These are phyloP conservation scores for Hydropotes inermis DNA, from an alignment of 2,113 vertebrate genomes.

Conservation along the genomic window DNA sequence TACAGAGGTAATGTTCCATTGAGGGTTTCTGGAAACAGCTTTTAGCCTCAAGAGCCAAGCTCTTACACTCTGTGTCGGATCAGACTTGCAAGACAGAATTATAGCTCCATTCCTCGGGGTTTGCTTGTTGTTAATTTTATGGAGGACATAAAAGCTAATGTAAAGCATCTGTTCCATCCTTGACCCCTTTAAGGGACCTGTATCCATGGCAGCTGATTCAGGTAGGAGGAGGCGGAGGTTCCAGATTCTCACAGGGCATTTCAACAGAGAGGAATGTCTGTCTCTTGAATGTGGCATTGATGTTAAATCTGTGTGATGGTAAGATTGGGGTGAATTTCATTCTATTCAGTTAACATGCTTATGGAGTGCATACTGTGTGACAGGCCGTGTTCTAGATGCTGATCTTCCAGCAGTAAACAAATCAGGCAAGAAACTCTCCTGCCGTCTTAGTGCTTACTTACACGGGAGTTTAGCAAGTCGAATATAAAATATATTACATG, in stretches of 20 bases:
- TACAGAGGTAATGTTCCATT: constrained; percentile 53
- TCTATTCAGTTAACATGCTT: neutral
- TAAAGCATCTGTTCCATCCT: constrained; percentile 67
- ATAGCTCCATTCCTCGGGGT: constrained; percentile 57
- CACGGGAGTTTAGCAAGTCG: neutral
- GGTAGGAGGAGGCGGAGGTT: neutral
- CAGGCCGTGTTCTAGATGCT: neutral
- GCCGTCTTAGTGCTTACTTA: neutral
- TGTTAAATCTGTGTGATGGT: neutral
- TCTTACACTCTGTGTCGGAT: constrained; percentile 44
- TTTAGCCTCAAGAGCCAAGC: constrained; percentile 62
- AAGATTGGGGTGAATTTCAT: neutral
- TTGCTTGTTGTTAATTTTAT: constrained; percentile 75
- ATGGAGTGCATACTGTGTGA: neutral
- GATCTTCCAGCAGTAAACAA: neutral
- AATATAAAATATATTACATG: neutral
- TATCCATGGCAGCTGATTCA: constrained; percentile 57
- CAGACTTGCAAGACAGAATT: constrained; percentile 59
- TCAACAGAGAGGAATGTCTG: neutral
- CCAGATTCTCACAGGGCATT: neutral
- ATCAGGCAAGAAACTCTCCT: neutral
- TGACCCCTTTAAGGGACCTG: constrained; percentile 69
- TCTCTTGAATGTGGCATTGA: neutral
- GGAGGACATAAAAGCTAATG: constrained; percentile 69
- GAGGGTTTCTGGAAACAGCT: constrained; percentile 57